These are phyloP conservation scores for Hermetia illucens DNA, from an alignment of 1,140 invertebrate genomes.

Conservation along the genomic window DNA sequence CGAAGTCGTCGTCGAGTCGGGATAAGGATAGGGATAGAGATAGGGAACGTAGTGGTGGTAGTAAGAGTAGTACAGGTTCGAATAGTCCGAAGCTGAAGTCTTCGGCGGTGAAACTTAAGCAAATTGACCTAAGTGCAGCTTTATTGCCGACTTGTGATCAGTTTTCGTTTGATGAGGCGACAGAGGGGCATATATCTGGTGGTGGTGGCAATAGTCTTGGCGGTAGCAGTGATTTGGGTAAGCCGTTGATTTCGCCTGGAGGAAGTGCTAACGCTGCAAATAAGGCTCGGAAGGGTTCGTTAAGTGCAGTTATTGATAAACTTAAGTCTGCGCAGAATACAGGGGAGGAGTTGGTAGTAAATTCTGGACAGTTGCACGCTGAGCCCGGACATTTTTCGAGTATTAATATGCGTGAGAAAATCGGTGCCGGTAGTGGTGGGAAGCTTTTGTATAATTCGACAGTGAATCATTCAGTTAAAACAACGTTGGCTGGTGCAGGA, in stretches of 20 bases:
- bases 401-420: background rate
- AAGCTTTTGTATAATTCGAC: too few species aligned
- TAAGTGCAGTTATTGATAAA: slow-evolving; percentile 77
- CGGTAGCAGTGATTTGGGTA: background rate
- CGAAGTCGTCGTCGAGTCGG: background rate
- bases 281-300: slow-evolving; percentile 54
- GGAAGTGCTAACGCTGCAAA: background rate
- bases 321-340: slow-evolving; percentile 50
- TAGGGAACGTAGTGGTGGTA: slow-evolving; percentile 16
- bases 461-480: background rate
- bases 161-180: background rate
- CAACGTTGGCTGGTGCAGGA: background rate
- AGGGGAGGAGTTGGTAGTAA: background rate
- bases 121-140: slow-evolving; percentile 41
- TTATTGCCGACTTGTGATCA: slow-evolving; percentile 18
- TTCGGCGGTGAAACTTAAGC: slow-evolving; percentile 50
- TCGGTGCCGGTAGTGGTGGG: too few species aligned
- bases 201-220: background rate
- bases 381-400: too few species aligned
- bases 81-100: slow-evolving; percentile 53
- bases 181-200: too few species aligned
- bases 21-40: slow-evolving; percentile 21
- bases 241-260: too few species aligned
- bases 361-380: too few species aligned
- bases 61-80: slow-evolving; percentile 26